phyloP scores from a whole-genome alignment of 2,888 invertebrate genomes.

The Ommatoiulus sabulosus region DNA sequence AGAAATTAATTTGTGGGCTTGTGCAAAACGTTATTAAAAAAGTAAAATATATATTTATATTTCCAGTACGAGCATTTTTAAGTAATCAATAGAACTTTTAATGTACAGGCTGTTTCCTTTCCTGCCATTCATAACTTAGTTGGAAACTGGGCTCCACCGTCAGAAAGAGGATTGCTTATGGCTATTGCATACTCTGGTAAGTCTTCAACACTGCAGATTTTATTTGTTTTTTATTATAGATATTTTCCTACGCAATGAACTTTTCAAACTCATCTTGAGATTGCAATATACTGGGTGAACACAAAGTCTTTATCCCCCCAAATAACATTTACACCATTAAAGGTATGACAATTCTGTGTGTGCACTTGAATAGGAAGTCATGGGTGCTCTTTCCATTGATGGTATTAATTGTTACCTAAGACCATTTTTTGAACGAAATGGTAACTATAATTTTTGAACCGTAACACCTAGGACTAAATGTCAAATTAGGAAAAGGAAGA shows the following conservation, averaged over 20 bases:
- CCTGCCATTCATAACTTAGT: constrained; percentile 70
- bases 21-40: too few species aligned
- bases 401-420: too few species aligned
- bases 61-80: too few species aligned
- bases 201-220: not conserved
- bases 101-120: constrained; percentile 68
- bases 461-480: too few species aligned
- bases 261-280: not conserved
- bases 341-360: too few species aligned
- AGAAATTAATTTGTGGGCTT: not conserved
- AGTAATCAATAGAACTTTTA: not conserved
- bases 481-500: too few species aligned
- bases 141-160: constrained; percentile 71
- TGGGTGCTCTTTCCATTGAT: too few species aligned
- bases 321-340: too few species aligned
- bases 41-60: not conserved
- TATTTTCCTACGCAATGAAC: not conserved
- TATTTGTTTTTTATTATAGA: not conserved
- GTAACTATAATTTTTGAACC: too few species aligned
- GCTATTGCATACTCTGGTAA: constrained; percentile 63
- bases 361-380: too few species aligned
- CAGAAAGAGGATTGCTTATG: constrained; percentile 67
- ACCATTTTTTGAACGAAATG: too few species aligned
- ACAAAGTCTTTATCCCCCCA: too few species aligned
- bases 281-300: not conserved